phyloP scores from a whole-genome alignment of 2,113 vertebrate genomes.

The Myrmophylax atrothorax region DNA sequence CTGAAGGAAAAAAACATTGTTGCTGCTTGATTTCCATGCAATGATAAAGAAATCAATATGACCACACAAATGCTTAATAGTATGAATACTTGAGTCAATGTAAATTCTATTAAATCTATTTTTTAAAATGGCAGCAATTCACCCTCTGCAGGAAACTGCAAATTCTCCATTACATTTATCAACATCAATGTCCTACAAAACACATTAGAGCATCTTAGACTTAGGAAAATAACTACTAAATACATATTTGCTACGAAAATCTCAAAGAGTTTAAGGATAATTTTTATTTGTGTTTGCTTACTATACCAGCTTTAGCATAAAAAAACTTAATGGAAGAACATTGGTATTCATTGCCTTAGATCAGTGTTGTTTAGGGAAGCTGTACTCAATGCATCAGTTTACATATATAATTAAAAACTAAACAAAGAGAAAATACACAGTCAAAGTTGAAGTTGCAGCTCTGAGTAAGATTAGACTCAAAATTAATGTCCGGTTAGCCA shows the following conservation, averaged over 20 bases:
- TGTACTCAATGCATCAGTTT: not conserved
- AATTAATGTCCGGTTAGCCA: not conserved
- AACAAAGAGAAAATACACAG: not conserved
- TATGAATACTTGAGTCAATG: not conserved
- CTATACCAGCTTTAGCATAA: not conserved
- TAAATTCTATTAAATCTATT: not conserved
- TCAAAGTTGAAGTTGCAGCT: not conserved
- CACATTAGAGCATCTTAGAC: not conserved
- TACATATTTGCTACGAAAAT: not conserved
- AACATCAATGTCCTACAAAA: not conserved
- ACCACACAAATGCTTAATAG: not conserved
- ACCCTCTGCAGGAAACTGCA: not conserved
- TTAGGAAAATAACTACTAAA: not conserved
- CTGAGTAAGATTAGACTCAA: not conserved
- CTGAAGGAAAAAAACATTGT: not conserved
- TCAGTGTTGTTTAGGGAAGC: not conserved
- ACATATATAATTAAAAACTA: not conserved
- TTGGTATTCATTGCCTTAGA: not conserved
- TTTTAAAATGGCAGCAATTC: not conserved
- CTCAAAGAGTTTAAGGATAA: not conserved
- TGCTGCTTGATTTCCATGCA: not conserved
- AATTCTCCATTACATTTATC: not conserved
- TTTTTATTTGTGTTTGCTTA: not conserved
- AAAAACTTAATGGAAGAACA: not conserved
- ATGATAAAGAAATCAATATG: not conserved